These are phyloP conservation scores for Lacerta viridis DNA, from an alignment of 2,797 vertebrate species.

Conservation along the genomic window DNA sequence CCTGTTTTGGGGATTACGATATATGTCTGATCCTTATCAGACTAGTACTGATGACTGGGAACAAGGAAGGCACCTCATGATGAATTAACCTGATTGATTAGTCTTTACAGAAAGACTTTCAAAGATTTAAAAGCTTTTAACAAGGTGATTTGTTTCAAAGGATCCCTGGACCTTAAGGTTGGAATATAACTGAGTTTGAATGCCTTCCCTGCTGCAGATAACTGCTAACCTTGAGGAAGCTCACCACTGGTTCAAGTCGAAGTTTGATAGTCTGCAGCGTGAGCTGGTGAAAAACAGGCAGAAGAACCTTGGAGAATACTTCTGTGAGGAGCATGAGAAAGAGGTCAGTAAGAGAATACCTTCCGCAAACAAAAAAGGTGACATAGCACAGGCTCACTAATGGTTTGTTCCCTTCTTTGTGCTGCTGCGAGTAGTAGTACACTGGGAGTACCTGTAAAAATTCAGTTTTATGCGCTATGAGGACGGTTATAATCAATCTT, in stretches of 20 bases:
- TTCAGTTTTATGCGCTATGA: background rate
- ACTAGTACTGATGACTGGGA: background rate
- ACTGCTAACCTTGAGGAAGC: conserved; percentile 78
- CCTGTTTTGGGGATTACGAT: background rate
- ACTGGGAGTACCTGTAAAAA: background rate
- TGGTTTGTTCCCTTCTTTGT: background rate
- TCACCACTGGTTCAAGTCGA: conserved; percentile 75
- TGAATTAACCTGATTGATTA: too few species aligned
- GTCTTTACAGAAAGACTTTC: too few species aligned
- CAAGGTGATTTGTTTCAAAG: background rate
- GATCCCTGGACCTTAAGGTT: background rate
- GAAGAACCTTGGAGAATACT: conserved; percentile 48
- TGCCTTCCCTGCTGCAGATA: conserved; percentile 65
- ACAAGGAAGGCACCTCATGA: too few species aligned
- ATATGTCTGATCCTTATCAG: background rate
- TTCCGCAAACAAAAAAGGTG: background rate
- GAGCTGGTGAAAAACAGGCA: conserved; percentile 63
- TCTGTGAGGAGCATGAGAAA: background rate
- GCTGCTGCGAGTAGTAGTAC: background rate
- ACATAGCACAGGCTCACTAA: background rate
- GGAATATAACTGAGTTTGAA: conserved; percentile 1
- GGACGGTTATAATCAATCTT: background rate
- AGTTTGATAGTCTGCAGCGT: conserved; percentile 74
- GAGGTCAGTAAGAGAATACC: background rate
- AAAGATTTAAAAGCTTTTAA: background rate